A percentile compares a stretch with the other conserved stretches of the same genome.
These are phyloP conservation scores for Myotis daubentonii DNA, from an alignment of 2,797 vertebrate genomes.

Conservation along the genomic window DNA sequence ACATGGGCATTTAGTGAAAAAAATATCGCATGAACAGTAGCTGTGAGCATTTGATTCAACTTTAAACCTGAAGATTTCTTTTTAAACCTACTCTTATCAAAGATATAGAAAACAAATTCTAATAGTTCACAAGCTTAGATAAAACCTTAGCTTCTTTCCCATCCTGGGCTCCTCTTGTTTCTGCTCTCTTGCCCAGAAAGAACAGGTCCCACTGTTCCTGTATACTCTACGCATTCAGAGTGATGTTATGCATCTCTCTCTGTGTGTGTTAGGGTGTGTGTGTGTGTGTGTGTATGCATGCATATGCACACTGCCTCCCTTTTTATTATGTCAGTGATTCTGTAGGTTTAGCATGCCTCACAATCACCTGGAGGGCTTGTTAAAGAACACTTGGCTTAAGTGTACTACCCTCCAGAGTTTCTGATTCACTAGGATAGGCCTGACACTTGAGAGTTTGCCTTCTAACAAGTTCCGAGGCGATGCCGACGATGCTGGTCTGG, in stretches of 20 bases:
- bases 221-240: not conserved
- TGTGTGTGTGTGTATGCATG: not conserved
- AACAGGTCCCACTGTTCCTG: not conserved
- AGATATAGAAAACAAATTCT: not conserved
- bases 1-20: not conserved
- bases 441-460: slow-evolving; percentile 16
- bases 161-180: not conserved
- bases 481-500: not conserved
- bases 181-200: not conserved
- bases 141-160: not conserved
- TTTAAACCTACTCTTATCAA: not conserved
- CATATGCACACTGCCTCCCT: not conserved
- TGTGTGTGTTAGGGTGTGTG: not conserved
- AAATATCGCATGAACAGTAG: not conserved
- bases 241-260: not conserved
- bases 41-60: not conserved
- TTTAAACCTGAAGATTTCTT: slow-evolving; percentile 5
- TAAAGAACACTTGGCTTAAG: not conserved
- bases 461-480: not conserved
- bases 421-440: not conserved
- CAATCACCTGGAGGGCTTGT: not conserved
- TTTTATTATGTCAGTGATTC: not conserved
- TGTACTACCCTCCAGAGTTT: not conserved
- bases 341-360: not conserved
- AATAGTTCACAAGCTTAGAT: not conserved